Percentiles rank a stretch among this genome's conserved stretches.
Evolutionary conservation across 2,888 invertebrate species (phyloP).

Genomic region (Callyntrura guangdongensis): DNA sequence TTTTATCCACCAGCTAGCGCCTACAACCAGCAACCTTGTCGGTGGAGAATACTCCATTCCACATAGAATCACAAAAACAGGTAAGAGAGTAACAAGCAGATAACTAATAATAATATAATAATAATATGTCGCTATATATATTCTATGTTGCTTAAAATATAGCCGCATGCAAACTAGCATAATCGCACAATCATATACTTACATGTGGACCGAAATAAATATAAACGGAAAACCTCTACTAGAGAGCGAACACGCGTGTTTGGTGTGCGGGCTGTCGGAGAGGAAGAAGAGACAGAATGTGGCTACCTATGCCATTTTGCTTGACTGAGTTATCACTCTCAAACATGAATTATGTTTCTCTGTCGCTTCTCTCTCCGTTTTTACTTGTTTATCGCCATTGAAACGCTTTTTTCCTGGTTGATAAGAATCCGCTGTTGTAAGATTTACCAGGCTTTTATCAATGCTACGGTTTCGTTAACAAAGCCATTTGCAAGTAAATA

Average conservation of each 20-base stretch:
- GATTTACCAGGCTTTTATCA: not conserved
- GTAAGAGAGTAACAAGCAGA: not conserved
- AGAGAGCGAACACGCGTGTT: not conserved
- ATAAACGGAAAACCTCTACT: not conserved
- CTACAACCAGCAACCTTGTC: no score
- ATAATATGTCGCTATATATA: no score
- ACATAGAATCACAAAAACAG: not conserved
- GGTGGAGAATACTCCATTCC: not conserved
- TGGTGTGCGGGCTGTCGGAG: not conserved
- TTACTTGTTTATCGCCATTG: not conserved
- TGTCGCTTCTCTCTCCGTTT: not conserved
- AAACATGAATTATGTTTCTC: not conserved
- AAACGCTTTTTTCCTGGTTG: not conserved
- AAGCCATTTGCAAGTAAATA: not conserved
- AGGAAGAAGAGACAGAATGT: not conserved
- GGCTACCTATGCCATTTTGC: not conserved
- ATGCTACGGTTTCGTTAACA: not conserved
- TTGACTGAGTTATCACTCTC: conserved; percentile 41
- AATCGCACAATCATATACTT: not conserved
- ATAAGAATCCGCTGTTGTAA: not conserved
- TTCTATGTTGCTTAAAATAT: not conserved
- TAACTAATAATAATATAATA: no score
- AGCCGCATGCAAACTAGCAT: conserved; percentile 4
- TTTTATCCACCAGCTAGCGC: no score
- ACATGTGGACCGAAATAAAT: not conserved